Evolutionary conservation across 2,113 vertebrate genomes (phyloP).

Genomic region (Canis aureus): DNA sequence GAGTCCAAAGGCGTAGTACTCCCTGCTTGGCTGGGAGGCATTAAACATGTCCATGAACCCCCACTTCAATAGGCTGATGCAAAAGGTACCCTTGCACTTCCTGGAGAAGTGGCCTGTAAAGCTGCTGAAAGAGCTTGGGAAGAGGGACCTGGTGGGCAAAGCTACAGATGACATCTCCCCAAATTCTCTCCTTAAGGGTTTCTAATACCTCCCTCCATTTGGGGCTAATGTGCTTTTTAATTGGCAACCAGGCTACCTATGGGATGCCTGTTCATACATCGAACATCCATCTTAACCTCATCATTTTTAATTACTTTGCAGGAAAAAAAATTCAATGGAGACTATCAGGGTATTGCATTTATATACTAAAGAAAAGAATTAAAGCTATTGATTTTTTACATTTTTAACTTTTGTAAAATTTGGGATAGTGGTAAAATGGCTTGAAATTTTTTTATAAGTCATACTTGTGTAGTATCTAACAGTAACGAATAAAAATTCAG

Average conservation of each 20-base stretch:
- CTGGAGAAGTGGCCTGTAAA: accelerated
- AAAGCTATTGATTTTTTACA: neutral
- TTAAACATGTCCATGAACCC: neutral
- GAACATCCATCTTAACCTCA: neutral
- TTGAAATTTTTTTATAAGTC: neutral
- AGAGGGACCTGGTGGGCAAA: neutral
- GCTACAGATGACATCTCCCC: neutral
- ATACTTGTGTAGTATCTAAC: neutral
- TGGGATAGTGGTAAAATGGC: neutral
- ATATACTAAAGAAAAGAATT: neutral
- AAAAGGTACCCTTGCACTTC: neutral
- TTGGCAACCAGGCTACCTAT: neutral
- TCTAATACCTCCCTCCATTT: neutral
- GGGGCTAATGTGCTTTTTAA: neutral
- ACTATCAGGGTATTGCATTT: neutral
- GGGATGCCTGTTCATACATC: neutral
- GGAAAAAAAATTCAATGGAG: neutral
- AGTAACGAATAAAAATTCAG: neutral
- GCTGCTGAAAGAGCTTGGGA: too few species aligned
- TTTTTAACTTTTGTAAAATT: neutral
- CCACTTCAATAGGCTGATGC: neutral
- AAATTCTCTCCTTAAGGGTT: neutral
- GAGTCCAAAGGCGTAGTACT: neutral
- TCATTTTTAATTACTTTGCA: neutral
- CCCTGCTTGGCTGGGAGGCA: neutral